These are phyloP conservation scores for Caenorhabditis latens DNA, from an alignment of 1,140 invertebrate genomes.

Conservation along the genomic window DNA sequence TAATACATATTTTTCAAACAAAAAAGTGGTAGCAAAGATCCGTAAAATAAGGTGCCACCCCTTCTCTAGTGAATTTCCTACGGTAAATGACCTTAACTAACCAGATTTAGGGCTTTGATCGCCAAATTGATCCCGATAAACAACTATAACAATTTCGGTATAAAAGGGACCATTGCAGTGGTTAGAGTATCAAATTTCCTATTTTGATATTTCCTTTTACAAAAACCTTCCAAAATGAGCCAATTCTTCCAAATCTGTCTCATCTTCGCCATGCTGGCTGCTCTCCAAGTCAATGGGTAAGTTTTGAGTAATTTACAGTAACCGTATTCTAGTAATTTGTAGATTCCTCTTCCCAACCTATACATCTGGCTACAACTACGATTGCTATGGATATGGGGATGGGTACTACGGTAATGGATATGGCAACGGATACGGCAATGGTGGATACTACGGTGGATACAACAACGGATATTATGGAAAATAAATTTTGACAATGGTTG, in stretches of 20 bases:
- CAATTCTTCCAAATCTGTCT: background rate
- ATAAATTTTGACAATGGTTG: background rate
- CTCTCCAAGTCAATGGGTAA: background rate
- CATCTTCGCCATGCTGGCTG: constrained; percentile 14
- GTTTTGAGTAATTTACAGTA: background rate
- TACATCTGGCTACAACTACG: background rate
- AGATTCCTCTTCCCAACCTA: constrained; percentile 25
- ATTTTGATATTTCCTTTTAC: background rate
- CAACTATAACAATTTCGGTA: background rate
- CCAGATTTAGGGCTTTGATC: constrained; percentile 24
- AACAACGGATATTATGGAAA: background rate
- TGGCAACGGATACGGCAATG: background rate
- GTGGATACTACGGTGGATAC: constrained; percentile 5
- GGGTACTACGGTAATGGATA: background rate
- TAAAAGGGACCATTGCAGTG: background rate
- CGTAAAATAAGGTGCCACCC: background rate
- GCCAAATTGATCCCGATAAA: constrained; percentile 1
- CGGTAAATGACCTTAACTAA: no score
- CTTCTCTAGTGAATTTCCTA: no score
- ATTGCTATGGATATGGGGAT: constrained; percentile 4
- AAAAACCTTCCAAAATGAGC: background rate
- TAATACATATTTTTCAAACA: background rate
- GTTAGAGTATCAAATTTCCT: background rate
- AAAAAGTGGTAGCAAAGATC: background rate
- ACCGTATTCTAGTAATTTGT: background rate